A percentile compares a stretch with the other conserved stretches of the same genome.
These are phyloP conservation scores for Neocloeon triangulifer DNA, from an alignment of 1,140 invertebrate species.

Conservation along the genomic window DNA sequence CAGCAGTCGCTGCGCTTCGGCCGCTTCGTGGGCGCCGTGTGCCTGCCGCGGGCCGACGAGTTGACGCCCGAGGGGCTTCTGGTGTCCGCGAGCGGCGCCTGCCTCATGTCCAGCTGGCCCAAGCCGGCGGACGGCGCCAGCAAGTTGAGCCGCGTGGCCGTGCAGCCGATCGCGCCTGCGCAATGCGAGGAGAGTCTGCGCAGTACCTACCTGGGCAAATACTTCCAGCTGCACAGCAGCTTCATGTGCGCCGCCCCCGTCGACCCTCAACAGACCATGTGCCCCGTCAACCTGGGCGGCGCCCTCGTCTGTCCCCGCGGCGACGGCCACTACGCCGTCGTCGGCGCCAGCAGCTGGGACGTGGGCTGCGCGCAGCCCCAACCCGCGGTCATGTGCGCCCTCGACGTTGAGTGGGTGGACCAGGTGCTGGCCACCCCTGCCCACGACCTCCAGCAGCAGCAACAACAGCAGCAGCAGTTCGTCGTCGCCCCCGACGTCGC, in stretches of 20 bases:
- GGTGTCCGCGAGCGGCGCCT: no score
- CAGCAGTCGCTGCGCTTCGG: no score
- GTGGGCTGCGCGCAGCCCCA: constrained; percentile 21
- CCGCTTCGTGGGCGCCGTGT: constrained; percentile 49
- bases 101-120: constrained; percentile 60
- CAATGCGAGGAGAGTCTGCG: constrained; percentile 25
- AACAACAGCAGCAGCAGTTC: neutral
- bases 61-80: no score
- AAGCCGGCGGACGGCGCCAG: no score
- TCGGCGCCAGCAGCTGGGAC: constrained; percentile 51
- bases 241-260: constrained; percentile 25
- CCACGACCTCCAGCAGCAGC: neutral
- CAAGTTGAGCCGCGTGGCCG: constrained; percentile 46
- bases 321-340: constrained; percentile 38
- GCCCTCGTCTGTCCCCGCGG: constrained; percentile 50
- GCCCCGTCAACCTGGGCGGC: constrained; percentile 31
- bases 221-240: constrained; percentile 18
- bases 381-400: constrained; percentile 4
- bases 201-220: constrained; percentile 15
- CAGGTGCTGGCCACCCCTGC: constrained; percentile 1
- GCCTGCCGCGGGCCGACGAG: constrained; percentile 30
- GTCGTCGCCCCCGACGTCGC: neutral
- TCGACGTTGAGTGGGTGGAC: constrained; percentile 8
- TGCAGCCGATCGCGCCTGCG: constrained; percentile 31
- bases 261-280: constrained; percentile 22